Evolutionary conservation across 2,888 invertebrate genomes (phyloP).

Genomic region (Dryadula phaetusa): DNA sequence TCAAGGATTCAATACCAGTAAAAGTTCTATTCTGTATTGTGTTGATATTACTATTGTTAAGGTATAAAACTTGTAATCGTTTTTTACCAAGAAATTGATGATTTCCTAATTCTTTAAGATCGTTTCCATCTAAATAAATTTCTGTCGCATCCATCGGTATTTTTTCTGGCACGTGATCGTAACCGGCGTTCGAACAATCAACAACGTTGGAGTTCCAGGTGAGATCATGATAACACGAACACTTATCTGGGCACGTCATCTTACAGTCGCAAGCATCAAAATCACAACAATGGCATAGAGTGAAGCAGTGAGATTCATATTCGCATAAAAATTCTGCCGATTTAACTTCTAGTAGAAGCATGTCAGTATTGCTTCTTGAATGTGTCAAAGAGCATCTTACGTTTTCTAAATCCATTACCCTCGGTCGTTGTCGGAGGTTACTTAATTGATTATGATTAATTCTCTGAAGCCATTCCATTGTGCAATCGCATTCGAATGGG

Average conservation of each 20-base stretch:
- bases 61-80: constrained; percentile 89
- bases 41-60: constrained; percentile 91
- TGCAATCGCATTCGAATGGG: constrained; percentile 93
- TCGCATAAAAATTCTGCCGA: constrained; percentile 92
- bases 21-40: constrained; percentile 92
- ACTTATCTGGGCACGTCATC: constrained; percentile 94
- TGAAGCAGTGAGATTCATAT: constrained; percentile 93
- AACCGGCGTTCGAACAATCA: constrained; percentile 90
- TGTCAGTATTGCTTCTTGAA: constrained; percentile 84
- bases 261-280: constrained; percentile 96
- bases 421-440: constrained; percentile 89
- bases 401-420: constrained; percentile 91
- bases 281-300: constrained; percentile 94
- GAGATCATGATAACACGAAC: constrained; percentile 94
- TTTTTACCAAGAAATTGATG: constrained; percentile 95
- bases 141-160: constrained; percentile 96
- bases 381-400: constrained; percentile 91
- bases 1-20: constrained; percentile 90
- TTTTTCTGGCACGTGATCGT: constrained; percentile 89
- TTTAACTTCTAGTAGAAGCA: constrained; percentile 87
- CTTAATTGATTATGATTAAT: constrained; percentile 92
- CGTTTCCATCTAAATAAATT: constrained; percentile 93
- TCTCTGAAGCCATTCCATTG: constrained; percentile 93
- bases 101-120: constrained; percentile 90
- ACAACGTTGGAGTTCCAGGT: constrained; percentile 94